These are phyloP conservation scores for Muscicapa adusta DNA, from an alignment of 2,113 vertebrate genomes.

Conservation along the genomic window DNA sequence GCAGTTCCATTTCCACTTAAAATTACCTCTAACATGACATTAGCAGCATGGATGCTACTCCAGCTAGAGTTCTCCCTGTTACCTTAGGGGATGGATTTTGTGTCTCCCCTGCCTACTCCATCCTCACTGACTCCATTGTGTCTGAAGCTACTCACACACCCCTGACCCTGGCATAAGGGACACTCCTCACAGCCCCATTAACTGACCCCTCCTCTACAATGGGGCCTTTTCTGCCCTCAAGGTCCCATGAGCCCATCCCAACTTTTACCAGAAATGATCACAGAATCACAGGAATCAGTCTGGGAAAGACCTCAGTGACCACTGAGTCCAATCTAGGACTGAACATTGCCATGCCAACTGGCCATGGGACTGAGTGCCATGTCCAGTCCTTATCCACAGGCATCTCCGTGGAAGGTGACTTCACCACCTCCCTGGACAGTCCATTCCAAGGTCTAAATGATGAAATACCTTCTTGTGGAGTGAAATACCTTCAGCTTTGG, in stretches of 20 bases:
- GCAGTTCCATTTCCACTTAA: not conserved
- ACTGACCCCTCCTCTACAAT: not conserved
- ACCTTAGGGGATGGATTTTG: not conserved
- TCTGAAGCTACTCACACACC: not conserved
- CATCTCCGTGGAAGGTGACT: not conserved
- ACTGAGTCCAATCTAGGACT: fast-evolving
- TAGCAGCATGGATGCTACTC: not conserved
- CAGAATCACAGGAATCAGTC: not conserved
- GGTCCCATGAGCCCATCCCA: too few relatives aligned
- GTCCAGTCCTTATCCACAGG: not conserved
- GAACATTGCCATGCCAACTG: not conserved
- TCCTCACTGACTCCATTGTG: fast-evolving
- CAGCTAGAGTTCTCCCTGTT: not conserved
- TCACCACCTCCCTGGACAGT: not conserved
- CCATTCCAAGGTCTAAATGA: not conserved
- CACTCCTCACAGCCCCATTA: not conserved
- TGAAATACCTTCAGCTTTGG: not conserved
- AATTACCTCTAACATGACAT: not conserved
- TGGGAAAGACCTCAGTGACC: not conserved
- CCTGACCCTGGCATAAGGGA: not conserved
- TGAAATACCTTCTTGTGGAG: not conserved
- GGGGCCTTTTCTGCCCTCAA: not conserved
- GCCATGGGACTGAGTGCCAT: not conserved
- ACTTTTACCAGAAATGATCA: not conserved
- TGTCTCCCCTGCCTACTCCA: not conserved